Percentiles rank a stretch among this genome's conserved stretches.
These are phyloP conservation scores for Astropecten irregularis DNA, from an alignment of 53 echinoderm and acorn worm species.

Conservation along the genomic window DNA sequence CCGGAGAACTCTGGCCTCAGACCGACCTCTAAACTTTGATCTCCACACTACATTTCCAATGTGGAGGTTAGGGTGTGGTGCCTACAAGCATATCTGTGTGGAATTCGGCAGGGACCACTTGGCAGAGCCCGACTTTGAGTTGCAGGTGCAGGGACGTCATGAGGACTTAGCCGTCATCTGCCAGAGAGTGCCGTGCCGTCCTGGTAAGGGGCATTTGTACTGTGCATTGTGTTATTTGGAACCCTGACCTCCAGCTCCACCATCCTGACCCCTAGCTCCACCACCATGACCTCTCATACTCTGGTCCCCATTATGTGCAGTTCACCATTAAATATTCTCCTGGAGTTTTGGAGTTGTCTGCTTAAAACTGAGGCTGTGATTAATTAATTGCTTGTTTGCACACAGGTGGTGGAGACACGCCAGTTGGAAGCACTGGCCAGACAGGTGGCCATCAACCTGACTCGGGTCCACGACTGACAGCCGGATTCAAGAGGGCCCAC, in stretches of 20 bases:
- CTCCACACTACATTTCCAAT: constrained; percentile 20
- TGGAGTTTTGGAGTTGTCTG: too few species aligned
- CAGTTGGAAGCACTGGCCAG: not conserved
- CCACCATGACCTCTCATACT: too few species aligned
- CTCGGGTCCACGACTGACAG: not conserved
- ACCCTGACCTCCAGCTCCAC: too few species aligned
- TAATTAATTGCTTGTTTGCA: too few species aligned
- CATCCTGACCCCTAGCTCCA: not conserved
- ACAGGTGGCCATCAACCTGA: constrained; percentile 1
- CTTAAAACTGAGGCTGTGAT: too few species aligned
- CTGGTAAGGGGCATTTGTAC: constrained; percentile 22
- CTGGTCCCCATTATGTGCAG: too few species aligned
- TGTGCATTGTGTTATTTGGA: too few species aligned
- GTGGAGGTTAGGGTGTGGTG: constrained; percentile 44
- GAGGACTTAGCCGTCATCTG: constrained; percentile 20
- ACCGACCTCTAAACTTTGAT: constrained; percentile 28
- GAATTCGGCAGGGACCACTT: constrained; percentile 50
- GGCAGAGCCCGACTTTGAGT: constrained; percentile 44
- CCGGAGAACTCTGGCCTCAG: constrained; percentile 15
- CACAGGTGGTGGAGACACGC: constrained; percentile 1
- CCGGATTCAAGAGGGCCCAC: not conserved
- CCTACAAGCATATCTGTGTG: constrained; percentile 63
- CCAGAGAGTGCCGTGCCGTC: constrained; percentile 30
- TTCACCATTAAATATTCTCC: too few species aligned
- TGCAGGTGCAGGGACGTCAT: constrained; percentile 7